Percentiles rank a stretch among this genome's conserved stretches.
Evolutionary conservation across 1,140 invertebrate genomes (phyloP).

Genomic region (Drosophila tani): DNA sequence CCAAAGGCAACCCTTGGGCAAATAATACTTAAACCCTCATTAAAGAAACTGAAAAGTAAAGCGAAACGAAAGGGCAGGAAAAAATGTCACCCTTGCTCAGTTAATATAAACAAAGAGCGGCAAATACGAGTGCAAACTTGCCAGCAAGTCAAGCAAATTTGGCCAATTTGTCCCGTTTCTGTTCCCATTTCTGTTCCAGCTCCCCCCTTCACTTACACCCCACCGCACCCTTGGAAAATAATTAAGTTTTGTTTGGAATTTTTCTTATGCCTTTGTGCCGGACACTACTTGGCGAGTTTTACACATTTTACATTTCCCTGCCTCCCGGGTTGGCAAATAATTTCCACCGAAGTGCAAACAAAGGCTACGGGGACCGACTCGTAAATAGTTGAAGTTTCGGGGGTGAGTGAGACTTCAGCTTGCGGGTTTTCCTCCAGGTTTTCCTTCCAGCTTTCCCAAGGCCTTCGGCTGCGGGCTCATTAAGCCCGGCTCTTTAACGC

Average conservation of each 20-base stretch:
- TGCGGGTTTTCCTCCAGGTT: slow-evolving; percentile 12
- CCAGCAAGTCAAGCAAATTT: slow-evolving; percentile 79
- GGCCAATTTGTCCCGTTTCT: slow-evolving; percentile 73
- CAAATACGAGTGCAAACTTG: slow-evolving; percentile 68
- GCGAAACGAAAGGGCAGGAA: slow-evolving; percentile 16
- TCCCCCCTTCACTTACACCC: background rate
- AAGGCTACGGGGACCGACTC: slow-evolving; percentile 33
- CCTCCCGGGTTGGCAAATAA: slow-evolving; percentile 62
- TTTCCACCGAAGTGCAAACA: slow-evolving; percentile 64
- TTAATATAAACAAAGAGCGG: slow-evolving; percentile 79
- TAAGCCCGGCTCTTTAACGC: slow-evolving; percentile 73
- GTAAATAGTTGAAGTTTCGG: slow-evolving; percentile 58
- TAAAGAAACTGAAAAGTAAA: slow-evolving; percentile 66
- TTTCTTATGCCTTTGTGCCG: slow-evolving; percentile 69
- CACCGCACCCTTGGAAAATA: slow-evolving; percentile 50
- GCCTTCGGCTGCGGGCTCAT: slow-evolving; percentile 44
- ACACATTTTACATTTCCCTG: slow-evolving; percentile 46
- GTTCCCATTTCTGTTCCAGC: slow-evolving; percentile 7
- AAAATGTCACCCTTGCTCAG: slow-evolving; percentile 77
- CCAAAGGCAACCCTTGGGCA: slow-evolving; percentile 76
- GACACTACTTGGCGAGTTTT: slow-evolving; percentile 63
- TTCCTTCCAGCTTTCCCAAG: background rate
- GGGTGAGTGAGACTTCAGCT: slow-evolving; percentile 15
- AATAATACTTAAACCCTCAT: slow-evolving; percentile 83
- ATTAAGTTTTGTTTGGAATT: slow-evolving; percentile 81